These are phyloP conservation scores for Laspeyria flexula DNA, from an alignment of 2,888 invertebrate genomes.

Conservation along the genomic window DNA sequence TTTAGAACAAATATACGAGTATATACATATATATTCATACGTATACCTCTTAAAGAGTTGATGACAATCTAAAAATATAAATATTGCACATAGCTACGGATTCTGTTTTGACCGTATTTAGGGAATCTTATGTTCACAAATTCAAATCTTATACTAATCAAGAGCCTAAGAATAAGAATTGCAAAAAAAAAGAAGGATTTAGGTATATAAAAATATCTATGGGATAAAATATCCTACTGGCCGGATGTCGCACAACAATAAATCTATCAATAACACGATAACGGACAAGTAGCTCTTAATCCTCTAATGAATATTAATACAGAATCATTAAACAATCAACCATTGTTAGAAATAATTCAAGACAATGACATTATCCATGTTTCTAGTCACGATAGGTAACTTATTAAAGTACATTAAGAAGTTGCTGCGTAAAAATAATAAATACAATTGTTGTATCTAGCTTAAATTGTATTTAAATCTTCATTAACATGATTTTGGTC, in stretches of 20 bases:
- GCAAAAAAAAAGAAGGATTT: too few relatives aligned
- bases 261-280: slow-evolving; percentile 24
- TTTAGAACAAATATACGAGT: too few relatives aligned
- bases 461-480: too few relatives aligned
- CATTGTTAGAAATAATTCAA: slow-evolving; percentile 42
- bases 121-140: too few relatives aligned
- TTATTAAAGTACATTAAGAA: slow-evolving; percentile 47
- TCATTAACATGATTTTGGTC: slow-evolving; percentile 24
- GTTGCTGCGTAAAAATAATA: slow-evolving; percentile 36
- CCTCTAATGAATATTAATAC: slow-evolving; percentile 39
- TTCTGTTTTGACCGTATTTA: too few relatives aligned
- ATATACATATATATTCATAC: too few relatives aligned
- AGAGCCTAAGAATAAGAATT: too few relatives aligned
- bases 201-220: background rate
- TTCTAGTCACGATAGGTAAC: slow-evolving; percentile 44
- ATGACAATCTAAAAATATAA: too few relatives aligned
- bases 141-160: too few relatives aligned
- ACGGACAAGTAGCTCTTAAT: slow-evolving; percentile 26
- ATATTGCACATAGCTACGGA: too few relatives aligned
- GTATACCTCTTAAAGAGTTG: too few relatives aligned
- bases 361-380: slow-evolving; percentile 21
- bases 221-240: background rate
- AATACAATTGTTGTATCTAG: too few relatives aligned
- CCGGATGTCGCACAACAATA: background rate
- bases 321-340: slow-evolving; percentile 40